phyloP scores from a whole-genome alignment of 92 coral and sea anemone species.

The Virgularia gustaviana region DNA sequence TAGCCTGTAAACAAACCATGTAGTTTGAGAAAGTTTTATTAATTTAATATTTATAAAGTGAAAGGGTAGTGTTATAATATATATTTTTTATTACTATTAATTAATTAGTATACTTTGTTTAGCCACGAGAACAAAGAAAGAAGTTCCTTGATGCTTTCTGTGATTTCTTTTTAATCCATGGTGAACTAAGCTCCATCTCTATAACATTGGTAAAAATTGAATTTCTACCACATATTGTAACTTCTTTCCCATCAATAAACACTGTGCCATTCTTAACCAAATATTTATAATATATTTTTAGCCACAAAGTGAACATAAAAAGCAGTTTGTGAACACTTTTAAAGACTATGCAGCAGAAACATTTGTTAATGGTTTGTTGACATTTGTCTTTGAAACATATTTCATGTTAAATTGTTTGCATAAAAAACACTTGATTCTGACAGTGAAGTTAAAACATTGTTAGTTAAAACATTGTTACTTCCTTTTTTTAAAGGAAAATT shows the following conservation, averaged over 20 bases:
- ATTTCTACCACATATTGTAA: too few species aligned
- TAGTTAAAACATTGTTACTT: too few species aligned
- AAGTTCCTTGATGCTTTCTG: slow-evolving; percentile 72
- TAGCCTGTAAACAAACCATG: too few species aligned
- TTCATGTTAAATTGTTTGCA: not conserved
- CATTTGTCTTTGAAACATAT: too few species aligned
- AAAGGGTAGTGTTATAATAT: too few species aligned
- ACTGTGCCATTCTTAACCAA: not conserved
- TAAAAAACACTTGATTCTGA: not conserved
- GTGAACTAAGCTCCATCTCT: slow-evolving; percentile 64
- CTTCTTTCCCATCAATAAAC: not conserved
- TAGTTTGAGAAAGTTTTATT: too few species aligned
- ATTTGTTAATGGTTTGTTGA: slow-evolving; percentile 77
- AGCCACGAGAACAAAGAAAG: slow-evolving; percentile 66
- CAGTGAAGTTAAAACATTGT: too few species aligned
- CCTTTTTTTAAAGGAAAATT: slow-evolving; percentile 55
- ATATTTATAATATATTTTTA: slow-evolving; percentile 13
- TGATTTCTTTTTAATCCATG: slow-evolving; percentile 67
- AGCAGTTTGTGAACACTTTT: slow-evolving; percentile 54
- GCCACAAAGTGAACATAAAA: slow-evolving; percentile 51
- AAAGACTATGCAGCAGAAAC: slow-evolving; percentile 48
- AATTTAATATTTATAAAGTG: too few species aligned
- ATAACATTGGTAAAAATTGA: too few species aligned
- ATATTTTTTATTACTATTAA: too few species aligned
- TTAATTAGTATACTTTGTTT: slow-evolving; percentile 17